phyloP scores from a whole-genome alignment of 2,113 vertebrate species.

The Rhombomys opimus region DNA sequence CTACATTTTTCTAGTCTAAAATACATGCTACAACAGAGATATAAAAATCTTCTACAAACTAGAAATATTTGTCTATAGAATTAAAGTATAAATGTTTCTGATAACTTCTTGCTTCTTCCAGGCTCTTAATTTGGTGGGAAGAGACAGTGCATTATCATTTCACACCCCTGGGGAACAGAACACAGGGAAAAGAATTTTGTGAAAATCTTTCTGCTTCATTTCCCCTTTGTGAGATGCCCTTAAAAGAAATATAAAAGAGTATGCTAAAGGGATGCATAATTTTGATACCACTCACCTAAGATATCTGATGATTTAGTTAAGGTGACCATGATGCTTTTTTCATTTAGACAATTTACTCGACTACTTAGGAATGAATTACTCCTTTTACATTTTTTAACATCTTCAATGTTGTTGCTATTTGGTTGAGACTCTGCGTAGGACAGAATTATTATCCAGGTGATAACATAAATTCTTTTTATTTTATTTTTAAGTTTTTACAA shows the following conservation, averaged over 20 bases:
- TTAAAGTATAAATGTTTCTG: neutral
- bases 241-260: neutral
- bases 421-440: neutral
- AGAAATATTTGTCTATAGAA: neutral
- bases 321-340: neutral
- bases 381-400: neutral
- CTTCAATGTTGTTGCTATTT: neutral
- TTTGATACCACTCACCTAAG: neutral
- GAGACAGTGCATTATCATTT: neutral
- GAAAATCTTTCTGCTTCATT: neutral
- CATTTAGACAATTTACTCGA: neutral
- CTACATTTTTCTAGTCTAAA: neutral
- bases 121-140: neutral
- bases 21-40: neutral
- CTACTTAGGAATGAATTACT: neutral
- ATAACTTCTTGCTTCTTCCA: neutral
- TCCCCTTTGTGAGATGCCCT: neutral
- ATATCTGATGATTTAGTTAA: neutral
- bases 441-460: neutral
- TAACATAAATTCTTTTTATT: neutral
- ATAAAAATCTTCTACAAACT: neutral
- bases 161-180: neutral
- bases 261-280: fast-evolving
- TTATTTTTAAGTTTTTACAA: no score
- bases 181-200: neutral